phyloP scores from a whole-genome alignment of 2,113 vertebrate genomes.

The Microcebus tavaratra region DNA sequence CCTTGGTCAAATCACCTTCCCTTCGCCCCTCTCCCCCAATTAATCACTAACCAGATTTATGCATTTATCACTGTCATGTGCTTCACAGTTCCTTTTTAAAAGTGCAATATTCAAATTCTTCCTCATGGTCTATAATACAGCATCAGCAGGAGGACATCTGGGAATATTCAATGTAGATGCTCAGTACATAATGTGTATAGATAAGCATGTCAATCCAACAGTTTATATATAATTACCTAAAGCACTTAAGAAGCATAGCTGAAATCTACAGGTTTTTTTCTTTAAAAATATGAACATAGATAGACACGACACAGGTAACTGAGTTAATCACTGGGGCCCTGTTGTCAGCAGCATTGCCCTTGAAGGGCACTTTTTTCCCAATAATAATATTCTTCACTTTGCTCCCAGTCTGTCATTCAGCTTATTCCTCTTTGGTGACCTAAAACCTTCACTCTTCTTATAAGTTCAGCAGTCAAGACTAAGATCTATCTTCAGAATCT shows the following conservation, averaged over 20 bases:
- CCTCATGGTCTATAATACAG: background rate
- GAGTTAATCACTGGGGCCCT: background rate
- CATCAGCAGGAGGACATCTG: background rate
- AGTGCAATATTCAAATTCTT: background rate
- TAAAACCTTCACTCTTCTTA: slow-evolving; percentile 25
- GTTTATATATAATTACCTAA: background rate
- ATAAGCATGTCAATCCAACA: background rate
- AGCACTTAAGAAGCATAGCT: background rate
- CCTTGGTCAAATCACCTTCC: background rate
- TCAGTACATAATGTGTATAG: background rate
- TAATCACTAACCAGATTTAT: background rate
- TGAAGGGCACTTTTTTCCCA: background rate
- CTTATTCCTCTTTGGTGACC: slow-evolving; percentile 14
- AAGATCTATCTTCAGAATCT: slow-evolving; percentile 33
- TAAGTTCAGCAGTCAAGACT: background rate
- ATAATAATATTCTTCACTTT: background rate
- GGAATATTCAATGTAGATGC: background rate
- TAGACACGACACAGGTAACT: background rate
- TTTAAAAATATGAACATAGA: background rate
- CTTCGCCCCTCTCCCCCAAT: background rate
- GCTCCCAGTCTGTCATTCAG: background rate
- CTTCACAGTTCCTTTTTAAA: background rate
- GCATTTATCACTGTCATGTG: background rate
- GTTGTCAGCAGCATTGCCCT: background rate
- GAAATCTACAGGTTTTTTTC: background rate